Evolutionary conservation across 2,888 invertebrate genomes (phyloP), one percentile per base, ranked within the genome.

Genomic region (Falcaria lacertinaria): DNA sequence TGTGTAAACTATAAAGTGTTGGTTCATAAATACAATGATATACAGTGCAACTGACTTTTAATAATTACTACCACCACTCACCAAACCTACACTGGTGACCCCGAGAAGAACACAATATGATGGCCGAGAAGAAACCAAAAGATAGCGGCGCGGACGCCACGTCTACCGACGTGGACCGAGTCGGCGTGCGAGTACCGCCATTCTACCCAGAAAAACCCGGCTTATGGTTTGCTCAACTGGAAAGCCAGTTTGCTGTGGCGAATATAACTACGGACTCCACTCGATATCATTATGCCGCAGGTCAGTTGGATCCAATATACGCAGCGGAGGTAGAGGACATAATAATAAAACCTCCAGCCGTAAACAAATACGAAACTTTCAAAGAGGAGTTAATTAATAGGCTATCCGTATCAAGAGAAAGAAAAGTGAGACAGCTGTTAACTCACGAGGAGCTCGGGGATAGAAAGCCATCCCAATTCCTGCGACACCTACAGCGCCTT

Each of bases 351-450:
- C 39, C 39, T n/a, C 19, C 41, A 11, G 7, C 28, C 11, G 11
- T 11, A 11, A 28, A 28, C 11, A 43, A 38, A 19, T 56, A 52
- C 22, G 45, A 48, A 2, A 46, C 42, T n/a, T 36, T 54, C 1
- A 51, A 54, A 42, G 15, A 28, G 1, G 57, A 54, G 28, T 42
- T 60, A 2, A 50, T 53, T 1, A 54, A 54, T 35, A 37, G 54
- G 1, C 39, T 60, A 1, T 45, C 47, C 0, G 42, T 46, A 8
- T 52, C 52, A 2, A 35, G 38, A 6, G 47, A 51, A 35, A 44
- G 48, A 33, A 50, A 55, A 37, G 39, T 54, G 7, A 45, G 45
- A 7, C 55, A 50, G 15, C 42, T 50, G 1, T 34, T 53, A 1
- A 22, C 25, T n/a, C 44, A 48, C 8, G 47, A 57, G 39, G 47